phyloP scores from a whole-genome alignment of 92 coral and sea anemone species.

The Isaurus tuberculatus region DNA sequence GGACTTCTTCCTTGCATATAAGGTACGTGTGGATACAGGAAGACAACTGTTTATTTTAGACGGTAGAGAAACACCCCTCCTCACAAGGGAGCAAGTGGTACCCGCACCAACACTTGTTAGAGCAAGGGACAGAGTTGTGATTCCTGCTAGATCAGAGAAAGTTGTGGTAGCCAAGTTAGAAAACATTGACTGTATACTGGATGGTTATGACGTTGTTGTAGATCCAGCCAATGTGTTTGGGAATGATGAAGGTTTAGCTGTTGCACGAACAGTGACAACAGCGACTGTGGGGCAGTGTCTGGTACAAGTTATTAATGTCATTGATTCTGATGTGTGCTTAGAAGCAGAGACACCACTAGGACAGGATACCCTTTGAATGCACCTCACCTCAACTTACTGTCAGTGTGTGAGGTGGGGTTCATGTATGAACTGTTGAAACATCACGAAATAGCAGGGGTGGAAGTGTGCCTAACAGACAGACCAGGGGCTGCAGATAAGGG shows the following conservation, averaged over 20 bases:
- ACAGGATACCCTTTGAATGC: slow-evolving; percentile 5
- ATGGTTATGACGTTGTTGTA: neutral
- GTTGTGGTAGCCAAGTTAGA: slow-evolving; percentile 39
- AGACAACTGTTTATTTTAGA: neutral
- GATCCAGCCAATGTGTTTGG: slow-evolving; percentile 23
- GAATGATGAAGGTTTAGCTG: slow-evolving; percentile 18
- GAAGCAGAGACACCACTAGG: neutral
- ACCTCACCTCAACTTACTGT: neutral
- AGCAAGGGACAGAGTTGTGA: neutral
- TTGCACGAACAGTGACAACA: slow-evolving; percentile 34
- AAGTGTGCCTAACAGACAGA: too few relatives aligned
- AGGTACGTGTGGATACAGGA: slow-evolving; percentile 26
- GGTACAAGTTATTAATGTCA: slow-evolving; percentile 37
- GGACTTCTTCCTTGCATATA: slow-evolving; percentile 30
- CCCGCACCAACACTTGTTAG: slow-evolving; percentile 3
- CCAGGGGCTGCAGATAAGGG: too few relatives aligned
- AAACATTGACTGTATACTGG: neutral
- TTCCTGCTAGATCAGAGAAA: slow-evolving; percentile 42
- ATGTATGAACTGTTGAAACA: slow-evolving; percentile 30
- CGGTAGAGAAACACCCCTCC: neutral
- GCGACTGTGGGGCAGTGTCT: slow-evolving; percentile 10
- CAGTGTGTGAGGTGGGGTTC: neutral
- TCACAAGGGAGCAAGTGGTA: slow-evolving; percentile 5
- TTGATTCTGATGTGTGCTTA: neutral
- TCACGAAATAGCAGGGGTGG: too few relatives aligned